These are phyloP conservation scores for Oryzias celebensis DNA, from an alignment of 2,113 vertebrate species.

Conservation along the genomic window DNA sequence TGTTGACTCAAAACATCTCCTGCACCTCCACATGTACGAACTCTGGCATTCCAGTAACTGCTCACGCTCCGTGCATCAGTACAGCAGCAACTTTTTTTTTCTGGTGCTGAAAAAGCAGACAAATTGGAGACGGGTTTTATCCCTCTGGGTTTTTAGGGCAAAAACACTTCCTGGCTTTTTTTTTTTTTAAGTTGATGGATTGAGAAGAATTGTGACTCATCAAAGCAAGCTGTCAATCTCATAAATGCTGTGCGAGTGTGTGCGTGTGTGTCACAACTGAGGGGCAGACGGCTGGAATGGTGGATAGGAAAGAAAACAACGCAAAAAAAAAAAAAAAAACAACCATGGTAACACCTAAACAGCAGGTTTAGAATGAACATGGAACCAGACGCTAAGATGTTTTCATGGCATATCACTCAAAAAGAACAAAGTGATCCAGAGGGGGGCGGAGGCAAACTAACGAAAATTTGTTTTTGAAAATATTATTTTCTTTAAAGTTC, in stretches of 20 bases:
- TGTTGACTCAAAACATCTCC: slow-evolving; percentile 62
- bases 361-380: slow-evolving; percentile 56
- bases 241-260: background rate
- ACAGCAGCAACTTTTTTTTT: slow-evolving; percentile 50
- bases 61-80: slow-evolving; percentile 49
- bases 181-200: slow-evolving; percentile 50
- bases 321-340: background rate
- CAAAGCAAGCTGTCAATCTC: slow-evolving; percentile 64
- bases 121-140: slow-evolving; percentile 39
- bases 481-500: background rate
- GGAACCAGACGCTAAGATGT: background rate
- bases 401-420: too few relatives aligned
- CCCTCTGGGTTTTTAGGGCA: slow-evolving; percentile 2
- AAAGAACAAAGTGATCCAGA: too few relatives aligned
- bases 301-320: slow-evolving; percentile 46
- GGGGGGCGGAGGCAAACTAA: too few relatives aligned
- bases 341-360: slow-evolving; percentile 22
- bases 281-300: slow-evolving; percentile 26
- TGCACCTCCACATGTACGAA: slow-evolving; percentile 26
- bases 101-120: slow-evolving; percentile 14
- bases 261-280: slow-evolving; percentile 17
- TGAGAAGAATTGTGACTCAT: slow-evolving; percentile 48
- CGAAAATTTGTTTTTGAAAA: too few relatives aligned
- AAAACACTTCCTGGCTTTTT: slow-evolving; percentile 13
- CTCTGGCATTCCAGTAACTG: slow-evolving; percentile 41